phyloP scores from a whole-genome alignment of 2,113 vertebrate species.

The Lycocorax pyrrhopterus region DNA sequence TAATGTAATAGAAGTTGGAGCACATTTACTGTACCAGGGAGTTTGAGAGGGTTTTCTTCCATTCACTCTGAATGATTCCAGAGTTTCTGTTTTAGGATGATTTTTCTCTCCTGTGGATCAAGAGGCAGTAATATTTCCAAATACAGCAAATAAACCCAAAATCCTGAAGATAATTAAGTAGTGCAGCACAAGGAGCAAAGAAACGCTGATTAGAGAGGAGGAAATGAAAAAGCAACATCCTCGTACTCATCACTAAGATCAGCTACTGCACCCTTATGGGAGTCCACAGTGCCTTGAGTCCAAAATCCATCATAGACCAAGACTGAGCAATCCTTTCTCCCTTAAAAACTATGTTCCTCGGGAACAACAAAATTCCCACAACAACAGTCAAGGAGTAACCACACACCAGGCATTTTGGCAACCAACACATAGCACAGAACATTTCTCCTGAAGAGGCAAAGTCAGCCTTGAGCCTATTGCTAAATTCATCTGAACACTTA shows the following conservation, averaged over 20 bases:
- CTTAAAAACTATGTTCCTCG: background rate
- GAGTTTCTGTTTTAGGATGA: background rate
- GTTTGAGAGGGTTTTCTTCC: background rate
- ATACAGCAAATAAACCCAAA: background rate
- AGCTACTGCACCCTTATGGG: background rate
- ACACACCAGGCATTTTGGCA: background rate
- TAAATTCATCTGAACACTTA: background rate
- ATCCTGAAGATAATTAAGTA: background rate
- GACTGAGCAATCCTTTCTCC: background rate
- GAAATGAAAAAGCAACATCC: background rate
- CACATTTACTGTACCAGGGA: background rate
- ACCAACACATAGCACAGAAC: background rate
- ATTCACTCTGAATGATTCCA: background rate
- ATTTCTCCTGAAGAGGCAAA: background rate
- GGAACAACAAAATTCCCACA: background rate
- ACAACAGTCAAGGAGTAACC: background rate
- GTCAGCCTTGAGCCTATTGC: background rate
- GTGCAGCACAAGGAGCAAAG: background rate
- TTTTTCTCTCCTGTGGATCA: background rate
- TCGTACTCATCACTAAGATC: background rate
- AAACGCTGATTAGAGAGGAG: background rate
- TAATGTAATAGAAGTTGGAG: background rate
- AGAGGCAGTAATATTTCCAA: background rate
- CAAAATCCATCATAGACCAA: background rate
- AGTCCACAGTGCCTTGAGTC: background rate